A percentile compares a stretch with the other conserved stretches of the same genome.
phyloP scores from a whole-genome alignment of 2,888 invertebrate species.

The Agrotis segetum region DNA sequence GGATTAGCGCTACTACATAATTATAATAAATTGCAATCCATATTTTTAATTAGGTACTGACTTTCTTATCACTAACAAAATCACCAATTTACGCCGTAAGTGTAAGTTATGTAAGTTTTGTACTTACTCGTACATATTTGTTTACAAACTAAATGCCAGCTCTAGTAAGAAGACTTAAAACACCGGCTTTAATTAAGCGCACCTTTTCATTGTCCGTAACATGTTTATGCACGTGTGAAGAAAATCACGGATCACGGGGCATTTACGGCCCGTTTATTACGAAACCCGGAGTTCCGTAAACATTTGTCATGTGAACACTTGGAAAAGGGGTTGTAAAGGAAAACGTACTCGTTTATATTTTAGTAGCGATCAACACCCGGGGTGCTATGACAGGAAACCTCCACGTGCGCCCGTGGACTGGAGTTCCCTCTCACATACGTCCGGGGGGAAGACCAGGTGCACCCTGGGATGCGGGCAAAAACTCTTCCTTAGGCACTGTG shows the following conservation, averaged over 20 bases:
- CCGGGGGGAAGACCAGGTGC: too few relatives aligned
- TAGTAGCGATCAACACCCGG: neutral
- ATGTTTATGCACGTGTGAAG: slow-evolving; percentile 21
- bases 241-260: slow-evolving; percentile 37
- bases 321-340: neutral
- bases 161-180: slow-evolving; percentile 3
- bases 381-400: too few relatives aligned
- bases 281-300: slow-evolving; percentile 27
- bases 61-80: too few relatives aligned
- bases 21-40: neutral
- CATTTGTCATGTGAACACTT: slow-evolving; percentile 33
- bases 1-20: neutral
- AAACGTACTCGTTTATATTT: neutral
- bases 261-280: slow-evolving; percentile 43
- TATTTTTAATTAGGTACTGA: too few relatives aligned
- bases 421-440: too few relatives aligned
- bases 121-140: neutral
- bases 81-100: too few relatives aligned
- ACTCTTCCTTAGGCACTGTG: too few relatives aligned
- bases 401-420: too few relatives aligned
- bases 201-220: slow-evolving; percentile 20
- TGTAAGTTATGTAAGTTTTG: too few relatives aligned
- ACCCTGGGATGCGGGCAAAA: too few relatives aligned
- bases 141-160: slow-evolving; percentile 3
- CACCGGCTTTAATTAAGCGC: slow-evolving; percentile 35